phyloP scores from a whole-genome alignment of 2,113 vertebrate genomes.

The Mus spicilegus region DNA sequence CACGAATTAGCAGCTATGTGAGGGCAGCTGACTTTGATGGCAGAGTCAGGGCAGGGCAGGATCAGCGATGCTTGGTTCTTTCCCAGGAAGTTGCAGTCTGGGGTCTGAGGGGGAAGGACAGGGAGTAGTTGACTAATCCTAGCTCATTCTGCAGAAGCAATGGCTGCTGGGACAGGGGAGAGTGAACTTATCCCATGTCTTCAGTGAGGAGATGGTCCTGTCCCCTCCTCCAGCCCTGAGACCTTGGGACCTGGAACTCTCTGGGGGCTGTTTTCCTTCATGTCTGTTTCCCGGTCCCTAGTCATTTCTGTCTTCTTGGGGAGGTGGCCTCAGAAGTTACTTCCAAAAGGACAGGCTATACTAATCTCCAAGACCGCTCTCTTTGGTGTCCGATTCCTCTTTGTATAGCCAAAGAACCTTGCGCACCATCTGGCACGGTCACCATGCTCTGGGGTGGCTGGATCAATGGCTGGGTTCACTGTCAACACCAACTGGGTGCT shows the following conservation, averaged over 20 bases:
- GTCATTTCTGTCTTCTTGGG: constrained; percentile 47
- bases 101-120: not conserved
- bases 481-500: constrained; percentile 60
- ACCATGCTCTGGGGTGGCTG: not conserved
- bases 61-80: not conserved
- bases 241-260: not conserved
- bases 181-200: not conserved
- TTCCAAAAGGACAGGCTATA: constrained; percentile 56
- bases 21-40: constrained; percentile 50
- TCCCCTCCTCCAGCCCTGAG: not conserved
- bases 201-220: constrained; percentile 26
- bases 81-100: constrained; percentile 51
- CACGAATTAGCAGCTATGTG: constrained; percentile 37
- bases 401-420: constrained; percentile 45
- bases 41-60: not conserved
- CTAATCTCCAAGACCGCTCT: constrained; percentile 52
- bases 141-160: constrained; percentile 44
- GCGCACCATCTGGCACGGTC: not conserved
- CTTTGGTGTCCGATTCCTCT: constrained; percentile 52
- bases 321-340: constrained; percentile 41
- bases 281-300: not conserved
- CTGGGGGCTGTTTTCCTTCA: not conserved
- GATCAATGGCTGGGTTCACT: constrained; percentile 45
- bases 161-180: constrained; percentile 20
- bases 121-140: not conserved